Base-by-base conservation (phyloP, 2,797 vertebrate genomes). In the Chiroxiphia lanceolata region DNA sequence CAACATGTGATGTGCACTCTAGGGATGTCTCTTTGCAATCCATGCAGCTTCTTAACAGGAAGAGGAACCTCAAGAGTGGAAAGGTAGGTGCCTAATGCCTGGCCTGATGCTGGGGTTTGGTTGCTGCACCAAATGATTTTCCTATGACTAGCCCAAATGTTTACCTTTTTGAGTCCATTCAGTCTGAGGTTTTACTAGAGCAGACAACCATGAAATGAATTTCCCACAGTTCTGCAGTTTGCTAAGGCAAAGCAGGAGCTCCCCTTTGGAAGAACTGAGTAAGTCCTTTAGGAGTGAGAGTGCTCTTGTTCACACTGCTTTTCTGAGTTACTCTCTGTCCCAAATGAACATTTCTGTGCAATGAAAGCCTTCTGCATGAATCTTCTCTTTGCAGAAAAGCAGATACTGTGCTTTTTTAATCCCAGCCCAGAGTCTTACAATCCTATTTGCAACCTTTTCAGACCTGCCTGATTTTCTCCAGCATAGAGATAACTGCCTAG, bases 41-140 rank as follows among this genome's bases (percentile, higher is more conserved):
- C n/a, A 4, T 63, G 75, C 75, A 75, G 40, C 25, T 74, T 60
- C 57, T 74, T 70, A 56, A 42, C 44, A 85, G 94, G 84, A 95
- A 91, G 82, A 60, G 60, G 36, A 91, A 60, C 48, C 60, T 91
- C 70, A 33, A 4, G 71, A 64, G 84, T 1, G 7, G 67, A 79
- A 88, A 63, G 48, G 68, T 84, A 16, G 70, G 50, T 87, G 44
- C 72, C 27, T 80, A 57, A 56, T 4, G 26, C 61, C 76, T 93
- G 76, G 59, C 53, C 54, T 79, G 86, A 47, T 79, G 59, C 33
- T 94, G 75, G 87, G 40, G 36, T 56, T 86, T 53, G 10, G 40
- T 87, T 89, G 70, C 74, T 82, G 54, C 59, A 64, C 67, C 78
- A 87, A 60, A 60, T 84, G n/a, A 80, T 63, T 83, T 94, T 95